These are phyloP conservation scores for Caloenas nicobarica DNA, from an alignment of 2,113 vertebrate genomes.

Conservation along the genomic window DNA sequence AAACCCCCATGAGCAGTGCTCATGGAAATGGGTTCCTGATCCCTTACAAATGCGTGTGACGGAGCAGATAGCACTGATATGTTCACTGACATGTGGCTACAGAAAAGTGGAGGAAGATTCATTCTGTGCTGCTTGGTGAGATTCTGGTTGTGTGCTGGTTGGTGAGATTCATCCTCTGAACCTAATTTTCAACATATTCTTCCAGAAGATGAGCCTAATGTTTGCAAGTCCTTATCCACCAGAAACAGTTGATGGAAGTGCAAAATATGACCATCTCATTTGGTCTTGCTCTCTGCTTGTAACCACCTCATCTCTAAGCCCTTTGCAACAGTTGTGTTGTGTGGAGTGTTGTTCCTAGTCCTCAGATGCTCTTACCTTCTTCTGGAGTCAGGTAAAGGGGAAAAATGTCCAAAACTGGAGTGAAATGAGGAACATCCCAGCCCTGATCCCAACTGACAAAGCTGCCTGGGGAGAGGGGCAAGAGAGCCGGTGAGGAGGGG, in stretches of 20 bases:
- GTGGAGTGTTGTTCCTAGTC: neutral
- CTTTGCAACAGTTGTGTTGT: neutral
- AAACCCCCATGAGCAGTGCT: neutral
- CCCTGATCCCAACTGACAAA: neutral
- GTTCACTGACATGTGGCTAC: neutral
- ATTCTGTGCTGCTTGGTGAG: rapidly evolving
- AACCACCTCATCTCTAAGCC: neutral
- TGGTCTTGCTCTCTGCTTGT: too few species aligned
- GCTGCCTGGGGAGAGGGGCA: neutral
- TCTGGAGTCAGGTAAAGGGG: neutral
- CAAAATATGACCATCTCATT: neutral
- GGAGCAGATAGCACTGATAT: neutral
- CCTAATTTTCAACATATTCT: neutral
- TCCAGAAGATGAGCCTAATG: neutral
- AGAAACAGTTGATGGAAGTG: neutral
- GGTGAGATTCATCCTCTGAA: neutral
- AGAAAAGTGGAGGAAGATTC: too few species aligned
- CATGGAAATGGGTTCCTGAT: neutral
- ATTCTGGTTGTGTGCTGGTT: too few species aligned
- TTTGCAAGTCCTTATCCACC: neutral
- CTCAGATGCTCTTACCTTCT: neutral
- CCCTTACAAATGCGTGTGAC: neutral
- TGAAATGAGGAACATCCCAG: neutral
- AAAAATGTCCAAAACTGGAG: neutral
- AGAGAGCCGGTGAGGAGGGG: neutral